Percentiles rank a stretch among this genome's conserved stretches.
These are phyloP conservation scores for Ophonus ardosiacus DNA, from an alignment of 2,888 invertebrate genomes.

Conservation along the genomic window DNA sequence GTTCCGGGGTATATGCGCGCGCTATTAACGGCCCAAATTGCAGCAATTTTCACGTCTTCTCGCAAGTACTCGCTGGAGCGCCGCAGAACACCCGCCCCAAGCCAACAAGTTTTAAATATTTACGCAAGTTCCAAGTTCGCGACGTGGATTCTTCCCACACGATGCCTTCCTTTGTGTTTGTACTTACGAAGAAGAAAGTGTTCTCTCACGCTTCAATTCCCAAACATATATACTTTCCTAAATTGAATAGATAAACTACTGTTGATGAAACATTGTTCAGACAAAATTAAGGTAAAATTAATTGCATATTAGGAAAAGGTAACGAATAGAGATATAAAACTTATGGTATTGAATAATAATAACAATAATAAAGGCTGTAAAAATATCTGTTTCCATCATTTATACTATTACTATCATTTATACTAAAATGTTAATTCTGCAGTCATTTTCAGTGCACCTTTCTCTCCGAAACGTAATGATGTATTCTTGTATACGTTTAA, in stretches of 20 bases:
- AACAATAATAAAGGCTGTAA: too few relatives aligned
- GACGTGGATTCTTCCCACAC: constrained; percentile 17
- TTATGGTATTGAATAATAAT: too few relatives aligned
- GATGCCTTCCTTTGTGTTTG: constrained; percentile 3
- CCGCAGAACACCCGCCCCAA: not conserved
- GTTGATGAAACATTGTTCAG: too few relatives aligned
- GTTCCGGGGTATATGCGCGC: constrained; percentile 18
- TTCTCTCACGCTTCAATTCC: not conserved
- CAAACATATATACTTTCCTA: not conserved
- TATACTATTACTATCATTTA: too few relatives aligned
- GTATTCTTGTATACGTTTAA: too few relatives aligned
- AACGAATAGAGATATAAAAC: too few relatives aligned
- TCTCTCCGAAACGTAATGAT: too few relatives aligned
- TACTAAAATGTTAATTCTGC: too few relatives aligned
- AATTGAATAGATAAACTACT: not conserved
- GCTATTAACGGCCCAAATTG: constrained; percentile 47
- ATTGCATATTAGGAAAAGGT: too few relatives aligned
- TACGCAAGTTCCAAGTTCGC: constrained; percentile 53
- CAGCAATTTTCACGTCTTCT: constrained; percentile 52
- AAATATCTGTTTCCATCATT: too few relatives aligned
- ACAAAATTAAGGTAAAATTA: too few relatives aligned
- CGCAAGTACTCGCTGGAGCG: constrained; percentile 13
- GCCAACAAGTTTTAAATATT: constrained; percentile 46
- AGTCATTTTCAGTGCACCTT: too few relatives aligned
- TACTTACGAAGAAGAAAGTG: not conserved